Percentiles rank a stretch among this genome's conserved stretches.
Conservation (phyloP, 2,797 vertebrate genomes). For the Tachyglossus aculeatus region DNA sequence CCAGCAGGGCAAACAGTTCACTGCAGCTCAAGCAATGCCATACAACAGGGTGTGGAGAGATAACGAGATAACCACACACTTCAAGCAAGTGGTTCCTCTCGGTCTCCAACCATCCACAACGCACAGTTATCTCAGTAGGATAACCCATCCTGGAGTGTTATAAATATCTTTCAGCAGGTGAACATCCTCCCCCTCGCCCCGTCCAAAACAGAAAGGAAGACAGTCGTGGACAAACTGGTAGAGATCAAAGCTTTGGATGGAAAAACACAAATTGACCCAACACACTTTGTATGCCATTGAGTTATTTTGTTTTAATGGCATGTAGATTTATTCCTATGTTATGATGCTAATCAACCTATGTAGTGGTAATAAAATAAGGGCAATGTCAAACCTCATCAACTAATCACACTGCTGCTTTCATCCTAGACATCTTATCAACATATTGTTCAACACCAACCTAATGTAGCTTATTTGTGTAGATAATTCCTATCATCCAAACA, state of each 20-base stretch:
- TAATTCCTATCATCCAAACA: slow-evolving; percentile 44
- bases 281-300: slow-evolving; percentile 14
- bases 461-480: slow-evolving; percentile 51
- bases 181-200: slow-evolving; percentile 32
- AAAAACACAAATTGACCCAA: slow-evolving; percentile 2
- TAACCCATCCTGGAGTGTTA: slow-evolving; percentile 30
- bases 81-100: slow-evolving; percentile 35
- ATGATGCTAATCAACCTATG: slow-evolving; percentile 45
- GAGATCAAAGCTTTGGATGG: slow-evolving; percentile 25
- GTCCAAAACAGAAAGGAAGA: slow-evolving; percentile 25
- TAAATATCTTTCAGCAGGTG: slow-evolving; percentile 43
- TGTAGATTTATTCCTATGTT: slow-evolving; percentile 53
- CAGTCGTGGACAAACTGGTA: slow-evolving; percentile 22
- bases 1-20: slow-evolving; percentile 54
- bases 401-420: slow-evolving; percentile 44
- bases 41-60: slow-evolving; percentile 37
- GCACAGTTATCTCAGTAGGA: slow-evolving; percentile 43
- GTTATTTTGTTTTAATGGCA: slow-evolving; percentile 45
- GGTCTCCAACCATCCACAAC: slow-evolving; percentile 41
- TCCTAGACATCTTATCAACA: slow-evolving; percentile 16
- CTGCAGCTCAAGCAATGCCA: slow-evolving; percentile 34
- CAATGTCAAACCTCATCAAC: slow-evolving; percentile 49
- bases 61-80: slow-evolving; percentile 54
- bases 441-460: slow-evolving; percentile 2
- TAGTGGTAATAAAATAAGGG: slow-evolving; percentile 53